Evolutionary conservation across 2,113 vertebrate species (phyloP), one percentile per base, ranked within the genome.

Genomic region (Baryphthengus martii): DNA sequence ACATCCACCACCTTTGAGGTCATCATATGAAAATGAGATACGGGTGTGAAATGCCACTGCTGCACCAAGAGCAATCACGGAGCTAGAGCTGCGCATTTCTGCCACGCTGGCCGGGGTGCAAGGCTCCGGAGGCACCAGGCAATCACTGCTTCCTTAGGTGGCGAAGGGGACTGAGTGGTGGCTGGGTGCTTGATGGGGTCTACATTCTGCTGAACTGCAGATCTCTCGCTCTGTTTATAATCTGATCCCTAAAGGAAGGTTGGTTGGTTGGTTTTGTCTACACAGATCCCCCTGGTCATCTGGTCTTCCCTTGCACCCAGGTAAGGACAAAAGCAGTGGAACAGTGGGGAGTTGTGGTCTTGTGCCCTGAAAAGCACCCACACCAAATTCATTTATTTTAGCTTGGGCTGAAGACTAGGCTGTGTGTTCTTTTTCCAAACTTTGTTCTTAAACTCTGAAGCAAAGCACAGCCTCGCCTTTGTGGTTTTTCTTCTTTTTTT

Each of bases 391-490:
- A 45, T 90, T 96, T 95, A 31, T 61, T 86, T 91, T 25, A 85
- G 65, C 49, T 90, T 72, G 65, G 47, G 42, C 76, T 93, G 75
- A 95, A 91, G 95, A 87, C 83, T 92, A 50, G 42, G 37, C 56
- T 84, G 52, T 93, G 63, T 94, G 91, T 95, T 62, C 85, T 85
- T 91, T 89, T 37, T 95, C 83, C 96, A 96, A n/a, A 73, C 63
- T 62, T 90, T 67, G 91, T 95, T 91, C 90, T 93, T 74, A 88
- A 97, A 96, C 73, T 95, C 94, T 89, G 88, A 83, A 65, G 75
- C 53, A 96, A 90, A 97, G 93, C 77, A 97, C 70, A 92, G 77
- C 91, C 62, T 92, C 4, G 89, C 95, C 91, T 95, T 85, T 85
- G 73, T 96, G 93, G 11, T 0, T 89, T 84, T 97, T 24, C 13